Base-by-base conservation (phyloP, 2,888 invertebrate species). In the Entomobrya multifasciata region DNA sequence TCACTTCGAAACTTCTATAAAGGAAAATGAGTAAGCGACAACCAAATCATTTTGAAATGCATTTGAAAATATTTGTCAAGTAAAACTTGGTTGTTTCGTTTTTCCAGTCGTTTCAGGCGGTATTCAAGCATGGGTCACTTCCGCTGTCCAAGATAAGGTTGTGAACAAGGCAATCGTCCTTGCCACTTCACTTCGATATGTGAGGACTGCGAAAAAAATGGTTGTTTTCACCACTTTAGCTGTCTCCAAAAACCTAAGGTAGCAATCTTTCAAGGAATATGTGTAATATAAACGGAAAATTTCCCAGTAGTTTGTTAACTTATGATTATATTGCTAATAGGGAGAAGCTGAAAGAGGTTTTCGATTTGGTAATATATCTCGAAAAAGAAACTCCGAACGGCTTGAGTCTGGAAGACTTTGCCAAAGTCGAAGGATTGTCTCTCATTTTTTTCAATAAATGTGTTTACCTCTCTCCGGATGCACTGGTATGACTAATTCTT, bases 191-290 rank as follows among this genome's bases (percentile, higher is more conserved):
- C 67, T 88, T 15, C 79, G 85, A 2, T 22, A 85, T 0, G 79
- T 76, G 5, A 36, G 22, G 13, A 88, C 87, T 15, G 25, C 84
- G 17, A 84, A 78, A n/a, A 87, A 87, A 60, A 17, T 87, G 36
- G 84, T 41, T 1, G 79, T 86, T 17, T 25, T 86, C 11, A 76
- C 82, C 10, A 74, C 88, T 15, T 49, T 47, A 8, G 70, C 36
- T n/a, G 88, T 88, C 20, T 84, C 79, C 8, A 72, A 60, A 36
- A 76, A 88, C n/a, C 57, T 83, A 57, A 52, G 88, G 88, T 86
- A 49, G n/a, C n/a, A 1, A 17, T 36, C 5, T n/a, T 20, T 17
- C 11, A n/a, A n/a, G n/a, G n/a, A n/a, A 36, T 36, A 30, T n/a
- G 1, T 30, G 10, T 62, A 20, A 17, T 62, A 15, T 1, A 15